Conservation (phyloP, 1,140 invertebrate species). For the Drosophila ohnishii region DNA sequence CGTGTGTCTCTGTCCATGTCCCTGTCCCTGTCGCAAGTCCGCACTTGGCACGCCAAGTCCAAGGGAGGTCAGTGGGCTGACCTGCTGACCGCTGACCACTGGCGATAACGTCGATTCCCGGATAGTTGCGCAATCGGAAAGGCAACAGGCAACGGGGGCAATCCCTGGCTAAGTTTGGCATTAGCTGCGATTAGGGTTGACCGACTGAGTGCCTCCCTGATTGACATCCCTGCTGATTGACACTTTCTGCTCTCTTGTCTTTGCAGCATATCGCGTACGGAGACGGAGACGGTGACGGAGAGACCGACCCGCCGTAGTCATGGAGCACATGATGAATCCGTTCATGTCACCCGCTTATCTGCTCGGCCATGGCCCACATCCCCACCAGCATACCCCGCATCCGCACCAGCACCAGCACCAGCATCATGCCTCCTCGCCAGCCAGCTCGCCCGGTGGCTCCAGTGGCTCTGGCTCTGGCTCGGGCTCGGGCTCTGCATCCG, state of each 20-base stretch:
- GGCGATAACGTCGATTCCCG: conserved; percentile 27
- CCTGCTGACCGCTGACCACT: conserved; percentile 16
- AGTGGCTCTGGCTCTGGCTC: conserved; percentile 14
- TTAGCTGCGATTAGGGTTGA: conserved; percentile 62
- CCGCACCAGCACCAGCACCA: conserved; percentile 13
- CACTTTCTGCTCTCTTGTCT: conserved; percentile 2
- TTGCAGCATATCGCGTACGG: conserved; percentile 34
- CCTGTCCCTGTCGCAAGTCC: not conserved
- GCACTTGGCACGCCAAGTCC: conserved; percentile 7
- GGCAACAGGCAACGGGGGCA: conserved; percentile 5
- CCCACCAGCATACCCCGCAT: conserved; percentile 26
- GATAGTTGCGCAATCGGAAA: conserved; percentile 24
- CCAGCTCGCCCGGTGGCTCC: conserved; percentile 62
- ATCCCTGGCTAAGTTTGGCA: conserved; percentile 12
- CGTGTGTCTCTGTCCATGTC: not conserved
- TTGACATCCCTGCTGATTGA: conserved; percentile 41
- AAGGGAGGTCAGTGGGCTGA: conserved; percentile 11
- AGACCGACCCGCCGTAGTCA: conserved; percentile 19
- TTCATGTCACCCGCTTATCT: conserved; percentile 78
- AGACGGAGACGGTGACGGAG: too few relatives aligned
- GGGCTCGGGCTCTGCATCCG: not conserved
- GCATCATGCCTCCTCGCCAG: conserved; percentile 55
- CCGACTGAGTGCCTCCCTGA: conserved; percentile 58
- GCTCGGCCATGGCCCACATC: conserved; percentile 57
- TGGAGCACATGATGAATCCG: conserved; percentile 80